Base-by-base conservation (phyloP, 1,140 invertebrate species). In the Hyposmocoma kahamanoa region DNA sequence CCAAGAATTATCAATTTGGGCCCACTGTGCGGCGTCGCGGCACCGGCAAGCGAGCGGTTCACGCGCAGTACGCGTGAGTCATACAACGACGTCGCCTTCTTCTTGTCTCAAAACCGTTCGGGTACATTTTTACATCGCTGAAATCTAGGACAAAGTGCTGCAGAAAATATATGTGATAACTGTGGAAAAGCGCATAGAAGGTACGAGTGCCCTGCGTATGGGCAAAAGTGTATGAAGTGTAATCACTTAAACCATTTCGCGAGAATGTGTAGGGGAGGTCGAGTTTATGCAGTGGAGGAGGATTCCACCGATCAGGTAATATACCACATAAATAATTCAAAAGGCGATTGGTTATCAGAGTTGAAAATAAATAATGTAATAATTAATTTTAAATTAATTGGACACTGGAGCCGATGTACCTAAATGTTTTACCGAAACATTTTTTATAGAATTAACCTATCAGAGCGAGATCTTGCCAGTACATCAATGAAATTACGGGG, bases 271-370 rank as follows among this genome's bases (percentile, higher is more conserved):
- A 39, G 17, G n/a, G 6, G 9, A 13, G 13, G 30, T 8, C 38
- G 24, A 9, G 24, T 32, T 11, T 24, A 50, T 13, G 18, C 19
- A 8, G 24, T 28, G 9, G 15, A 30, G 19, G 39, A 17, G 4
- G 47, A 50, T n/a, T n/a, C n/a, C 22, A 32, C 24, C 26, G 47
- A 49, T 42, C 47, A 49, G 47, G 47, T 49, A 30, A 50, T 18
- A 20, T 22, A 17, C 21, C 17, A 34, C 28, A 20, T 30, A 13
- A 13, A 17, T 32, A 42, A 15, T 18, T 48, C 18, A n/a, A 15
- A 13, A 11, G 19, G 41, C 32, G 41, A 42, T 32, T 50, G 47
- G 47, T 50, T 19, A 19, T 11, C 42, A 18, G 20, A 36, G 15
- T 22, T 50, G 15, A 1, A 15, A 17, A 19, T 50, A 19, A 41